Base-by-base conservation (phyloP, 2,888 invertebrate genomes). In the Papilio protenor region DNA sequence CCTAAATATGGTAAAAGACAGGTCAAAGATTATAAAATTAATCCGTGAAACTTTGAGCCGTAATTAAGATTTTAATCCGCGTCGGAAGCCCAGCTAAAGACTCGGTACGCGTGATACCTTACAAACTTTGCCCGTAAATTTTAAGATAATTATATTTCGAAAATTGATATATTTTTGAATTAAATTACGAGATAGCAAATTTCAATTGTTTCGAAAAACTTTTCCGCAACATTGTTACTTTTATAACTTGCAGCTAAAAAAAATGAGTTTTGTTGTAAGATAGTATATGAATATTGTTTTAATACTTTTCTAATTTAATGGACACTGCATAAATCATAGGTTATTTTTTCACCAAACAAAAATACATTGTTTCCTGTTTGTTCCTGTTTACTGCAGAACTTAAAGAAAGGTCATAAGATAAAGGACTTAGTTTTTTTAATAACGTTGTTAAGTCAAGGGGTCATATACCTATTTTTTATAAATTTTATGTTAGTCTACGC, bases 1-100 rank as follows among this genome's bases (percentile, higher is more conserved):
- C 80, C 82, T 81, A 85, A 85, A 82, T 84, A 88, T 82, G 84
- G 84, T 85, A 84, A 80, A 82, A 83, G 82, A 84, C 84, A 85
- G 85, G 85, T 84, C 85, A 85, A 85, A 89, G 88, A 89, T 92
- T 90, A 90, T 88, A 88, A 89, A 89, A 90, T 91, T 88, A 90
- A 92, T 90, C 87, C 88, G 81, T 83, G 86, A 88, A 92, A 92
- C 87, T 92, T 91, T 83, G 85, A 87, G 83, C 80, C 86, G 89
- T 90, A 90, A 92, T 93, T 92, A 92, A 92, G 91, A 92, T 93
- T 92, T 91, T 90, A 92, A 93, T 93, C 92, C 89, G 82, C 85
- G 85, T 81, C 81, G 83, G 84, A 85, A 87, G 85, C 84, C 86
- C 82, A 84, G 85, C 84, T 85, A 83, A 88, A 88, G 84, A 87